Base-by-base conservation (phyloP, 1,140 invertebrate species). In the Oncopodura yosiiana region DNA sequence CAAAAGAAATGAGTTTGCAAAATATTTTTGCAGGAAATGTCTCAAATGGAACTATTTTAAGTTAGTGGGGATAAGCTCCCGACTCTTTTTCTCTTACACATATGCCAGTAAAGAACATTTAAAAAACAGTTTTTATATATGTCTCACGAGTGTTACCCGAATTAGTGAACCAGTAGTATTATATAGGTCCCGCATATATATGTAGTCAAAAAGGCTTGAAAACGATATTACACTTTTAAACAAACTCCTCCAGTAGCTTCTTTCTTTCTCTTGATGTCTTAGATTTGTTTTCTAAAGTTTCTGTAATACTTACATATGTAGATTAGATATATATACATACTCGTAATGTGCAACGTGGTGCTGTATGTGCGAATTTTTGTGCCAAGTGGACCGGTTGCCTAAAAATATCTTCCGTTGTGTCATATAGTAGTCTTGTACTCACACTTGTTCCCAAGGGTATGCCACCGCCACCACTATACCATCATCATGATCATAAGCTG, bases 311-410 rank as follows among this genome's bases (percentile, higher is more conserved):
- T 39, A 18, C 38, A 39, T n/a, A n/a, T n/a, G n/a, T n/a, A n/a
- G n/a, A n/a, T n/a, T n/a, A n/a, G n/a, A n/a, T n/a, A 39, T 18
- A 6, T 39, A 6, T 9, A 39, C 38, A 5, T 39, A 6, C 9
- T 39, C 18, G 9, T 18, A 11, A 18, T 16, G 5, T 18, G 38
- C 18, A 11, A 18, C 16, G 46, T 34, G 30, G 46, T 27, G 32
- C 36, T 37, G 38, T 30, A 32, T 23, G 27, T 53, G 52, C 39
- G 46, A 49, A 59, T 54, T 54, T 55, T 41, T 12, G 46, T 59
- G 57, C 57, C 57, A 59, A 59, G 57, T 59, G 57, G 57, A 59
- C 57, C 57, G 48, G 44, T 24, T 27, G 27, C 45, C 57, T 59
- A 59, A 54, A 54, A 54, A 59, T 59, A 59, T 24, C 6, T 24